phyloP scores from a whole-genome alignment of 2,113 vertebrate species.

The Nesogale talazaci region DNA sequence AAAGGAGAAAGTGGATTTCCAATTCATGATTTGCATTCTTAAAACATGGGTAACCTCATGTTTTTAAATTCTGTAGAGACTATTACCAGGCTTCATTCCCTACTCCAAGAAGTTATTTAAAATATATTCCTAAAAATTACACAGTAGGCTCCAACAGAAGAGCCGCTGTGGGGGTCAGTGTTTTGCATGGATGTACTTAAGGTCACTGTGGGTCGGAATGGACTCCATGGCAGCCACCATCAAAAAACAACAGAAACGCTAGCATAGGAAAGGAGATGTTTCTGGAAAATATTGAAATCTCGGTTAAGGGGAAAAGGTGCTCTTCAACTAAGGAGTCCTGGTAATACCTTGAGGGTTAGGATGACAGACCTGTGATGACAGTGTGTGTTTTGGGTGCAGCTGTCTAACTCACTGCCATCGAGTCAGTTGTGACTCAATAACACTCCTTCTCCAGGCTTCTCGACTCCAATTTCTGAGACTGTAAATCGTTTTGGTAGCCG shows the following conservation, averaged over 20 bases:
- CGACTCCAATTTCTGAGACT: too few species aligned
- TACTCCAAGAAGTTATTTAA: not conserved
- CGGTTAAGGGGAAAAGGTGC: not conserved
- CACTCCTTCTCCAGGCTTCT: too few species aligned
- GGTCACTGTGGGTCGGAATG: too few species aligned
- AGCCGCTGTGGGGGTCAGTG: too few species aligned
- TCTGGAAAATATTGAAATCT: constrained; percentile 28
- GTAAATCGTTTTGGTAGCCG: too few species aligned
- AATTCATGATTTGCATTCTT: not conserved
- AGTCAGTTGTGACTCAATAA: too few species aligned
- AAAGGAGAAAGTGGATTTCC: not conserved
- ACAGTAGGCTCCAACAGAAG: too few species aligned
- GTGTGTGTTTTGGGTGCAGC: too few species aligned
- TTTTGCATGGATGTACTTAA: too few species aligned
- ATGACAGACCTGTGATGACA: constrained; percentile 4
- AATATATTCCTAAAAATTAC: not conserved
- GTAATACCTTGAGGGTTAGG: not conserved
- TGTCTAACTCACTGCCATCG: too few species aligned
- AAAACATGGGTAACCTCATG: fast-evolving
- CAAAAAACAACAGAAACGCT: too few species aligned
- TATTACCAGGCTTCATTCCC: not conserved
- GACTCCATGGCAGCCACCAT: too few species aligned
- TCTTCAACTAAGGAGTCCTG: constrained; percentile 46
- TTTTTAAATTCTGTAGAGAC: constrained; percentile 24
- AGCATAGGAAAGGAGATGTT: constrained; percentile 44